These are phyloP conservation scores for Fundulus diaphanus DNA, from an alignment of 2,797 vertebrate genomes.

Conservation along the genomic window DNA sequence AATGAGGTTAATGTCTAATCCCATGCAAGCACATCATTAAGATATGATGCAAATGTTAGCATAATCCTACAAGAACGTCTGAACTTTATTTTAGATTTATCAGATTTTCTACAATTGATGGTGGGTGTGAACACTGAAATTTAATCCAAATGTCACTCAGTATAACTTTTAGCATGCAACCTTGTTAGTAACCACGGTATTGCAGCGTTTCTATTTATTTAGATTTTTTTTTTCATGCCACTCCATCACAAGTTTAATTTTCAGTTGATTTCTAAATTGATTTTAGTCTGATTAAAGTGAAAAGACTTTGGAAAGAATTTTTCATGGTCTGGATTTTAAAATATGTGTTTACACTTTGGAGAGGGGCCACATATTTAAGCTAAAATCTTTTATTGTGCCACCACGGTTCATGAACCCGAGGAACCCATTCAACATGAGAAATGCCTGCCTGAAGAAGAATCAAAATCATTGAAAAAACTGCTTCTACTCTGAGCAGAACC, in stretches of 20 bases:
- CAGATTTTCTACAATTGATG: not conserved
- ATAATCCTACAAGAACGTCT: not conserved
- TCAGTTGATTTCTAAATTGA: not conserved
- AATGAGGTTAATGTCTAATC: not conserved
- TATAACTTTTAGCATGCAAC: not conserved
- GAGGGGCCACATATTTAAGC: not conserved
- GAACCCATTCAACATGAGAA: not conserved
- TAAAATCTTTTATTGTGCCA: not conserved
- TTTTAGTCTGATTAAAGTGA: not conserved
- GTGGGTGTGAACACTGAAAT: not conserved
- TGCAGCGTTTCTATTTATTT: not conserved
- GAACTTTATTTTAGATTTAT: not conserved
- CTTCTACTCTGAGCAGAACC: conserved; percentile 34
- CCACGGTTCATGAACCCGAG: conserved; percentile 7
- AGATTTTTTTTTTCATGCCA: not conserved
- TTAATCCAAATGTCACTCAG: not conserved
- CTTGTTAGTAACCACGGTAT: not conserved
- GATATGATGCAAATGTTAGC: not conserved
- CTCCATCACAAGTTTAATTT: not conserved
- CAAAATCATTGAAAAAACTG: conserved; percentile 39
- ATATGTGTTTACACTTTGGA: not conserved
- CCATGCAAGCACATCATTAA: not conserved
- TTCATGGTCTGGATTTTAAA: not conserved
- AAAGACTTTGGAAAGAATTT: not conserved
- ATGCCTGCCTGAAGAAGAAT: conserved; percentile 18